Evolutionary conservation across 2,888 invertebrate species (phyloP).

Genomic region (Tridacna crocea): DNA sequence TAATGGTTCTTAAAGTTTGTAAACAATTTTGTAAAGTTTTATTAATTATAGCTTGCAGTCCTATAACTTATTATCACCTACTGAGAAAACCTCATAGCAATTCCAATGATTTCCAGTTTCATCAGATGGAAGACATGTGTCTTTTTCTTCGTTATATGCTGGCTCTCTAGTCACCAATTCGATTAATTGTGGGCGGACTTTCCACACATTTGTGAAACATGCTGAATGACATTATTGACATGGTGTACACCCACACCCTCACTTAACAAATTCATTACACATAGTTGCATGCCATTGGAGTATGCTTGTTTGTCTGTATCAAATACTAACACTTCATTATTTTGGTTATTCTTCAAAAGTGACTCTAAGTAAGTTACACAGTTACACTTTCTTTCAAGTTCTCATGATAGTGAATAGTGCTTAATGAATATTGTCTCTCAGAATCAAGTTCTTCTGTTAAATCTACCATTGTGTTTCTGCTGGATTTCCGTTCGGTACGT

Average conservation of each 20-base stretch:
- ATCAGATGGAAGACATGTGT: constrained; percentile 36
- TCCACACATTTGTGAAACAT: constrained; percentile 33
- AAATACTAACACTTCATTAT: constrained; percentile 12
- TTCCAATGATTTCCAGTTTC: constrained; percentile 45
- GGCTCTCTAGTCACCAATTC: constrained; percentile 42
- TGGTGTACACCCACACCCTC: constrained; percentile 46
- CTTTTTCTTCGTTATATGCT: constrained; percentile 7
- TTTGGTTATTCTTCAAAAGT: constrained; percentile 32
- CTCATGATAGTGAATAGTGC: constrained; percentile 5
- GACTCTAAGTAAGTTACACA: constrained; percentile 30
- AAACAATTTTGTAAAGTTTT: constrained; percentile 25
- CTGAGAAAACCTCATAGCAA: constrained; percentile 38
- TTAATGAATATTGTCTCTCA: neutral
- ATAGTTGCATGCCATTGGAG: constrained; percentile 11
- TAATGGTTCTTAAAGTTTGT: constrained; percentile 29
- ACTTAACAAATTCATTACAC: constrained; percentile 37
- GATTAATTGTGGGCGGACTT: constrained; percentile 37
- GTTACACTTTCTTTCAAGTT: constrained; percentile 27
- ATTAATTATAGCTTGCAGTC: constrained; percentile 35
- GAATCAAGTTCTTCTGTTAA: neutral
- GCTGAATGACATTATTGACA: constrained; percentile 39
- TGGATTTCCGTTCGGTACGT: neutral
- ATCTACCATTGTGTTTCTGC: neutral
- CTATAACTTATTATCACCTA: constrained; percentile 40
- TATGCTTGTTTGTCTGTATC: constrained; percentile 27